Conservation (phyloP, 2,797 vertebrate genomes). For the Hylomyscus alleni region DNA sequence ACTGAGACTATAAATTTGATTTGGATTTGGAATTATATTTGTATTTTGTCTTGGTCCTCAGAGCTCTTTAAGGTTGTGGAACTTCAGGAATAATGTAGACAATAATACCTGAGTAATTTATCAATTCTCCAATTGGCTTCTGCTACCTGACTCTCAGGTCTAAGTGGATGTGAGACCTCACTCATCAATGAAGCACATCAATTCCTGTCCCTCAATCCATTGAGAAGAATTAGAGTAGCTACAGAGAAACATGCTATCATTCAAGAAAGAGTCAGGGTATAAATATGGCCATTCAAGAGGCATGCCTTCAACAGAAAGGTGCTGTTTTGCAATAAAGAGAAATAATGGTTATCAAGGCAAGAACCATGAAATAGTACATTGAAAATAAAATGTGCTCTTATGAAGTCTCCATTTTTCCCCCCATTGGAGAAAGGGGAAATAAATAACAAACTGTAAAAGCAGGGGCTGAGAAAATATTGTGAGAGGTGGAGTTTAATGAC, state of each 20-base stretch:
- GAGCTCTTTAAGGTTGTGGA: slow-evolving; percentile 52
- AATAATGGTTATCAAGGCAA: slow-evolving; percentile 78
- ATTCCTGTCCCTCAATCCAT: neutral
- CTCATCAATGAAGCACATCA: slow-evolving; percentile 65
- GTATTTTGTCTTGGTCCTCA: slow-evolving; percentile 53
- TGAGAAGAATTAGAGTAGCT: slow-evolving; percentile 28
- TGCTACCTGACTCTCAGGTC: slow-evolving; percentile 26
- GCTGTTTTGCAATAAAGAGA: slow-evolving; percentile 74
- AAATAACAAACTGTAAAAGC: slow-evolving; percentile 63
- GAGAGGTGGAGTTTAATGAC: slow-evolving; percentile 59
- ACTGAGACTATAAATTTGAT: slow-evolving; percentile 23
- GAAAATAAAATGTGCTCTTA: slow-evolving; percentile 81
- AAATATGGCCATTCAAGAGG: slow-evolving; percentile 58
- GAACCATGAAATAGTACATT: slow-evolving; percentile 76
- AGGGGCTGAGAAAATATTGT: slow-evolving; percentile 47
- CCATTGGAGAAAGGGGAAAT: slow-evolving; percentile 58
- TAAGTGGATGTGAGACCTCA: neutral
- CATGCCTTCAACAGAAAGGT: slow-evolving; percentile 63
- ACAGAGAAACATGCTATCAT: slow-evolving; percentile 30
- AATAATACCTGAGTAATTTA: slow-evolving; percentile 74
- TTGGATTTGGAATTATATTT: slow-evolving; percentile 25
- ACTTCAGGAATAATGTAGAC: slow-evolving; percentile 30
- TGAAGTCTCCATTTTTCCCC: slow-evolving; percentile 72
- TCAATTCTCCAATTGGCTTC: slow-evolving; percentile 52
- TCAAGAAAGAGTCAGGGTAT: slow-evolving; percentile 20